Percentiles rank a stretch among this genome's conserved stretches.
These are phyloP conservation scores for Cosmorhoe ocellata DNA, from an alignment of 2,888 invertebrate species.

Conservation along the genomic window DNA sequence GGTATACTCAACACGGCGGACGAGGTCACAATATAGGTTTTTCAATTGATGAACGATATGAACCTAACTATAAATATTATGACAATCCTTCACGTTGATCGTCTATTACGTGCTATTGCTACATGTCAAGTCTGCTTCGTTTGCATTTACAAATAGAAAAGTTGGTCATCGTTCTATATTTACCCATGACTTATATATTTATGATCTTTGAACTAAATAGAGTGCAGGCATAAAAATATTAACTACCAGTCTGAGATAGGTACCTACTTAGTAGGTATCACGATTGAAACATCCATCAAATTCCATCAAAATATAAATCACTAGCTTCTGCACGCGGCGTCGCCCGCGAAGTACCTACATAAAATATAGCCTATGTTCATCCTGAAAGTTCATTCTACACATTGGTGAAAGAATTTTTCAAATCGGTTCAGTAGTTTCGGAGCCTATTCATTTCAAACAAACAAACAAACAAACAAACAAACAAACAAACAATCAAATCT, in stretches of 20 bases:
- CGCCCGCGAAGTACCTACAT: not conserved
- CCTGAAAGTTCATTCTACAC: no score
- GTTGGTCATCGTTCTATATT: slow-evolving; percentile 46
- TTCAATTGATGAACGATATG: no score
- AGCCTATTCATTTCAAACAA: no score
- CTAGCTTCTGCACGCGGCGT: no score
- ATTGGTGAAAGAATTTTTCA: no score
- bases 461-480: no score
- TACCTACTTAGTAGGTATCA: slow-evolving; percentile 1
- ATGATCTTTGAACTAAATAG: slow-evolving; percentile 41
- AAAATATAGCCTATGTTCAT: no score
- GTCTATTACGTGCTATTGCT: slow-evolving; percentile 19
- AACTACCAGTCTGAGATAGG: slow-evolving; percentile 22
- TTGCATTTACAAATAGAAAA: slow-evolving; percentile 38
- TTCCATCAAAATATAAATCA: not conserved
- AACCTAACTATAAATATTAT: slow-evolving; percentile 21
- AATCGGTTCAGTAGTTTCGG: no score
- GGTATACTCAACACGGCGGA: no score
- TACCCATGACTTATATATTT: slow-evolving; percentile 49
- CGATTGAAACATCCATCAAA: slow-evolving; percentile 21
- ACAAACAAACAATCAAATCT: no score
- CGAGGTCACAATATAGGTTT: no score
- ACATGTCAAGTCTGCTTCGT: slow-evolving; percentile 26
- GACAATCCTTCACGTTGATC: slow-evolving; percentile 28
- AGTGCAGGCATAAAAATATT: slow-evolving; percentile 39